phyloP scores from a whole-genome alignment of 1,140 invertebrate species.

The Bombus pascuorum region DNA sequence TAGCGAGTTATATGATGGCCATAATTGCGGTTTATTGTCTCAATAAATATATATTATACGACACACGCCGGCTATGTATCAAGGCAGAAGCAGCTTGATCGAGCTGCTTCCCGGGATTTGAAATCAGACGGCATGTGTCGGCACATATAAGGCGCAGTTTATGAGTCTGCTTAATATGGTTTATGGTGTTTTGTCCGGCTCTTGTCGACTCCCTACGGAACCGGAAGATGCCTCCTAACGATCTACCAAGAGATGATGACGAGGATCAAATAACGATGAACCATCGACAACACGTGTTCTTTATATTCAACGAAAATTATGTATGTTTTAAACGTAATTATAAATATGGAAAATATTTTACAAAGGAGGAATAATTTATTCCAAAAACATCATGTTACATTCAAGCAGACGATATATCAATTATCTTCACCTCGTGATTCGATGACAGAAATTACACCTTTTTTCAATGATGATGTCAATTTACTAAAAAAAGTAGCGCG shows the following conservation, averaged over 20 bases:
- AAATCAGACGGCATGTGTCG: conserved; percentile 68
- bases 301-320: not conserved
- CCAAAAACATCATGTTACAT: not conserved
- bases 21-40: conserved; percentile 80
- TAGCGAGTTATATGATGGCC: conserved; percentile 69
- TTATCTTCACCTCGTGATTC: not conserved
- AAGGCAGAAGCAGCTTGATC: conserved; percentile 20
- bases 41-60: conserved; percentile 76
- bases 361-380: not conserved
- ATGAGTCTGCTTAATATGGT: conserved; percentile 70
- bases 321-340: not conserved
- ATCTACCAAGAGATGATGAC: conserved; percentile 32
- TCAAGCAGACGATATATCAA: not conserved
- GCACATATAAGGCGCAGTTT: conserved; percentile 54
- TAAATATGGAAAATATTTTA: not conserved
- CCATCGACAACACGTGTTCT: not conserved
- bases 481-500: not conserved
- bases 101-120: conserved; percentile 71
- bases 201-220: conserved; percentile 58
- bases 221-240: conserved; percentile 70
- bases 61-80: conserved; percentile 56
- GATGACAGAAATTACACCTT: not conserved
- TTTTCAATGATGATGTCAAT: not conserved
- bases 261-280: conserved; percentile 2
- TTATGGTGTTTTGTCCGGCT: conserved; percentile 64